Evolutionary conservation across 2,888 invertebrate species (phyloP), one percentile per base, ranked within the genome.

Genomic region (Lithosia quadra): DNA sequence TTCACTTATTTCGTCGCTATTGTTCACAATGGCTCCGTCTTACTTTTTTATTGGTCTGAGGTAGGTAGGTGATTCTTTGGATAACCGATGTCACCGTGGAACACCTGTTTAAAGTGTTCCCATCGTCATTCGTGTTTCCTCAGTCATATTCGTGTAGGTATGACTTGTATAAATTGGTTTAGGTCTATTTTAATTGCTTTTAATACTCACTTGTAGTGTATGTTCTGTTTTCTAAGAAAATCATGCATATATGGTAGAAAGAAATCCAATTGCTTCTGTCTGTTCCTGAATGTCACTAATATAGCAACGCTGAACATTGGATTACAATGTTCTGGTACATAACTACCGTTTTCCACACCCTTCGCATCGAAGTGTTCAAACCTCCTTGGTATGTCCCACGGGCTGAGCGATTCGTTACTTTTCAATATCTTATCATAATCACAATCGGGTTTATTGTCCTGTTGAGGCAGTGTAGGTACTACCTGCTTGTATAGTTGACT

Each of bases 231-330:
- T 79, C 97, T 97, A 71, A 99, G 93, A 89, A 97, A 98, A 61
- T 97, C 96, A 89, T 99, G 99, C 92, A 99, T 98, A 83, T 98
- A 98, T 65, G 97, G 97, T 72, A 98, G 92, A 88, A 99, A 98
- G 71, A 96, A 93, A 62, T 96, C 95, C 21, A 99, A 91, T 82
- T 99, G 98, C 5, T 95, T 92, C 77, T 96, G 95, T 59, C 99
- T 95, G 81, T 98, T 97, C 65, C 98, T 95, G 73, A 96, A 96
- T 0, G 98, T 98, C 65, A 99, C 96, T 77, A 99, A 96, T 55
- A 99, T 95, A 33, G 98, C 98, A 28, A 97, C 97, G 85, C 97
- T 97, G 85, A 95, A 95, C 33, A 87, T 72, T 0, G 95, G 91
- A 34, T 86, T 90, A 76, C 95, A 95, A 43, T 88, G 80, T 10